Percentiles rank a stretch among this genome's conserved stretches.
phyloP scores from a whole-genome alignment of 2,113 vertebrate species.

The Genyomyrus donnyi region DNA sequence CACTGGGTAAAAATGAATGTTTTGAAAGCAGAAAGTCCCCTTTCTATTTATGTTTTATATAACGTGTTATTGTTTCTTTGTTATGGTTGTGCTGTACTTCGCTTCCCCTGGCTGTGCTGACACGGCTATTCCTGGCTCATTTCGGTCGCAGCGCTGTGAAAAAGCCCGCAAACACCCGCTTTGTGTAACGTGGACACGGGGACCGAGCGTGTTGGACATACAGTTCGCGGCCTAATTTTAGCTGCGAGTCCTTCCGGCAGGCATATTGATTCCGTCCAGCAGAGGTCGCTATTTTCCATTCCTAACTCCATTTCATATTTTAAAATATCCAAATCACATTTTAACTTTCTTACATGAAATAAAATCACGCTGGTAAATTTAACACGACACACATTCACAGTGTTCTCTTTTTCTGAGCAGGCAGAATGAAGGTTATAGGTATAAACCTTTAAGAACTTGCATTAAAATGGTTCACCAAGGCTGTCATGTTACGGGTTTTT shows the following conservation, averaged over 20 bases:
- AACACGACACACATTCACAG: not conserved
- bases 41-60: not conserved
- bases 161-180: not conserved
- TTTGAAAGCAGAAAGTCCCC: not conserved
- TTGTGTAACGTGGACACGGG: not conserved
- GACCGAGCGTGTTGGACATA: not conserved
- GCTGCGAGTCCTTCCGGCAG: not conserved
- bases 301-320: not conserved
- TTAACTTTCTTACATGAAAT: not conserved
- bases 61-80: not conserved
- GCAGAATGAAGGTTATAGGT: not conserved
- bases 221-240: not conserved
- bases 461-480: not conserved
- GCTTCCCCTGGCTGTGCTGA: not conserved
- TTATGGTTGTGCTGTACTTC: not conserved
- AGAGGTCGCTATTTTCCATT: not conserved
- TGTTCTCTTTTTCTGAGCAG: not conserved
- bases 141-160: not conserved
- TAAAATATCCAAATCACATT: not conserved
- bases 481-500: not conserved
- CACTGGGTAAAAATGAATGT: not conserved
- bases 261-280: not conserved
- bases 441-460: not conserved
- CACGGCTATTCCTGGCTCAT: not conserved
- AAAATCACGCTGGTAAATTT: not conserved